Evolutionary conservation across 2,888 invertebrate species (phyloP).

Genomic region (Octonoba sinensis): DNA sequence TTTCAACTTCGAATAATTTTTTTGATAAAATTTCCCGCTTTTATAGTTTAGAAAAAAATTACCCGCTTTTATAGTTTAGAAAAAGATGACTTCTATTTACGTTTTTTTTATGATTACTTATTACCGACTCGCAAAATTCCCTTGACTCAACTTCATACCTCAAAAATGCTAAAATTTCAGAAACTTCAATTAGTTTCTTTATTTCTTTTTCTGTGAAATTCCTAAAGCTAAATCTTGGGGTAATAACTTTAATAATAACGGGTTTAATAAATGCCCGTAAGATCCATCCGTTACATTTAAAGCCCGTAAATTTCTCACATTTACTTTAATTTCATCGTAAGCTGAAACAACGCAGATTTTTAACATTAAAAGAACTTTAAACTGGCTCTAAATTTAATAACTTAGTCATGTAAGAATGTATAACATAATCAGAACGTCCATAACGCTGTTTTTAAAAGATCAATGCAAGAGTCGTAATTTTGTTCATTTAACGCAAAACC

Average conservation of each 20-base stretch:
- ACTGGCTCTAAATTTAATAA: not conserved
- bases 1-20: not conserved
- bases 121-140: not conserved
- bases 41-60: not conserved
- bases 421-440: too few species aligned
- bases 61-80: too few species aligned
- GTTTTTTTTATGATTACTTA: not conserved
- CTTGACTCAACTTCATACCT: slow-evolving; percentile 8
- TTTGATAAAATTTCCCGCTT: not conserved
- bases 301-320: not conserved
- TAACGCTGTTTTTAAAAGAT: too few species aligned
- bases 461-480: too few species aligned
- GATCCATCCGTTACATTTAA: not conserved
- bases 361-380: not conserved
- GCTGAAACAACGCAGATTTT: not conserved
- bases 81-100: not conserved
- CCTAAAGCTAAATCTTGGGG: slow-evolving; percentile 7
- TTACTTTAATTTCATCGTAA: too few species aligned
- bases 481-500: too few species aligned
- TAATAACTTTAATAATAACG: slow-evolving; percentile 8
- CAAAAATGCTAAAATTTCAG: not conserved
- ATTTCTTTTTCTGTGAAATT: slow-evolving; percentile 6
- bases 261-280: slow-evolving; percentile 15
- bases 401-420: too few species aligned
- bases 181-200: not conserved